Conservation (phyloP, 30 jellyfish, hydroid and myxozoan species). For the Sanderia malayensis region DNA sequence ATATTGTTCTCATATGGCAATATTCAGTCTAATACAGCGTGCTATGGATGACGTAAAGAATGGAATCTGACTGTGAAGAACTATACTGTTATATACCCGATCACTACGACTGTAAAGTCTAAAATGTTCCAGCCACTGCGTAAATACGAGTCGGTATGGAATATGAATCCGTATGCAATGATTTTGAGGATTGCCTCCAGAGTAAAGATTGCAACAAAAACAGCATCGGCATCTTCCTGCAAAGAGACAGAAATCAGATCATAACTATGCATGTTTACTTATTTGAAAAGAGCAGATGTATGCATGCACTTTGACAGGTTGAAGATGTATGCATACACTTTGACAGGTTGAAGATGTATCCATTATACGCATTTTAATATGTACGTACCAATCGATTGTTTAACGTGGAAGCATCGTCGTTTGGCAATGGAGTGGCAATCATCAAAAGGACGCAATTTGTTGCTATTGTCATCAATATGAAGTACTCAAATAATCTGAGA, state of each 20-base stretch:
- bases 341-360: background rate
- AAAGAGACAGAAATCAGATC: conserved; percentile 5
- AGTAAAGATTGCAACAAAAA: conserved; percentile 79
- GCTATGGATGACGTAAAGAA: background rate
- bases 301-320: no score
- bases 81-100: conserved; percentile 70
- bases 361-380: no score
- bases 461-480: conserved; percentile 72
- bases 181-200: conserved; percentile 77
- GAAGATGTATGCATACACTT: no score
- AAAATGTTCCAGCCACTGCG: conserved; percentile 94
- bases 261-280: background rate
- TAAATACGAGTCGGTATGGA: conserved; percentile 66
- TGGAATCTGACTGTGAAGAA: no score
- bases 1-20: background rate
- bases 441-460: conserved; percentile 82
- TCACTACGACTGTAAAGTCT: conserved; percentile 83
- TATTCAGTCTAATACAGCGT: background rate
- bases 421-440: conserved; percentile 84
- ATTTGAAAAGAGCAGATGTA: no score
- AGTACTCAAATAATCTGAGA: conserved; percentile 73
- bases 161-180: conserved; percentile 73
- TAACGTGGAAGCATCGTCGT: conserved; percentile 61
- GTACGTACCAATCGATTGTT: conserved; percentile 65
- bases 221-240: conserved; percentile 86